phyloP scores from a whole-genome alignment of 2,888 invertebrate genomes.

The Agonopterix alstromeriana region DNA sequence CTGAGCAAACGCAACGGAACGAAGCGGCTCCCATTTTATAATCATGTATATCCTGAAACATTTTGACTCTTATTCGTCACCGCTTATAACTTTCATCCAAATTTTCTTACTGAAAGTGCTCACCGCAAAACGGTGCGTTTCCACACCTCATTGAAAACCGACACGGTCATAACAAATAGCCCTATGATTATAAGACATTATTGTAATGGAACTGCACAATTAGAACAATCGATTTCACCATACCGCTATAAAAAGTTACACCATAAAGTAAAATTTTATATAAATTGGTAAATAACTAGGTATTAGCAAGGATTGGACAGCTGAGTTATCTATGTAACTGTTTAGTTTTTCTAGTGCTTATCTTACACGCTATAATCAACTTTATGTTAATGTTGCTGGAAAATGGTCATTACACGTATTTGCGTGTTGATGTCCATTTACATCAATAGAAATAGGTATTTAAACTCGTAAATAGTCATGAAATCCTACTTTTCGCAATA shows the following conservation, averaged over 20 bases:
- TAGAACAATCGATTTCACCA: conserved; percentile 48
- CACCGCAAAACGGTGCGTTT: conserved; percentile 64
- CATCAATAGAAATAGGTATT: no score
- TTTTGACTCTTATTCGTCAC: conserved; percentile 8
- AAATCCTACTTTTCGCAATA: no score
- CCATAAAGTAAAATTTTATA: conserved; percentile 23
- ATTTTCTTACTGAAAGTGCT: conserved; percentile 38
- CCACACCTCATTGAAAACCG: conserved; percentile 66
- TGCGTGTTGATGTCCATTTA: no score
- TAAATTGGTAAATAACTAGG: conserved; percentile 7
- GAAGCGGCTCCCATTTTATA: no score
- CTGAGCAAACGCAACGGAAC: no score
- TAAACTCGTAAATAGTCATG: no score
- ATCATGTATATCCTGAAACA: not conserved
- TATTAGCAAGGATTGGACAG: conserved; percentile 1
- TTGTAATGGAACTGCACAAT: conserved; percentile 62
- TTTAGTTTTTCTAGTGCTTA: not conserved
- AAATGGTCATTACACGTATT: no score
- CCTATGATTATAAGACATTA: conserved; percentile 67
- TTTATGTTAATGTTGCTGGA: no score
- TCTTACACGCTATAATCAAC: not conserved
- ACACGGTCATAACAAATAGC: conserved; percentile 59
- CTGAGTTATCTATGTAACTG: no score
- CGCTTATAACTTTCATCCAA: conserved; percentile 16
- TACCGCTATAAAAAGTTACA: conserved; percentile 35